These are phyloP conservation scores for Pseudococcus longispinus DNA, from an alignment of 2,888 invertebrate species.

Conservation along the genomic window DNA sequence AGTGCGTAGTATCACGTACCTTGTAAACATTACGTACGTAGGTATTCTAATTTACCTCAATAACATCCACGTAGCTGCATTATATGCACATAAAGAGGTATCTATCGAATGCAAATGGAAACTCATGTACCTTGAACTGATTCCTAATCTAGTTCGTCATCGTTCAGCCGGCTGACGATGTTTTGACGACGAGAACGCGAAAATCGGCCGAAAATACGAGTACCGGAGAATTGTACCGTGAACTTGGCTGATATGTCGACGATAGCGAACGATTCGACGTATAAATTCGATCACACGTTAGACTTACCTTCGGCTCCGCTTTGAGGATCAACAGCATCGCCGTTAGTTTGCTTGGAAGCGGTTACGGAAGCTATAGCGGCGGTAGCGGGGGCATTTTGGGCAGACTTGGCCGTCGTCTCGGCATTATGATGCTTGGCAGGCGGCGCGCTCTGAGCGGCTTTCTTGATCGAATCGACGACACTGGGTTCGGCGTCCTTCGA, in stretches of 20 bases:
- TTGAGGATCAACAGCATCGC: constrained; percentile 37
- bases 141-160: not conserved
- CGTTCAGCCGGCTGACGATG: not conserved
- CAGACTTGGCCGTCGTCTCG: not conserved
- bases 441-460: not conserved
- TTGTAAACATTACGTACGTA: not conserved
- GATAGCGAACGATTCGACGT: not conserved
- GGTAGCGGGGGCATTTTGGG: not conserved
- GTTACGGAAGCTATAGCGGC: not conserved
- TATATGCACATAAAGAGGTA: not conserved
- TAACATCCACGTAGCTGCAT: not conserved
- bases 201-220: not conserved
- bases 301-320: constrained; percentile 36
- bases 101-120: not conserved
- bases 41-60: not conserved
- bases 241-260: not conserved
- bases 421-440: not conserved
- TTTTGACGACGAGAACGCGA: not conserved
- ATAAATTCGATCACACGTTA: not conserved
- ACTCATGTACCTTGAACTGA: not conserved
- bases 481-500: constrained; percentile 3
- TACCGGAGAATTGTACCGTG: not conserved
- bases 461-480: not conserved
- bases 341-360: constrained; percentile 44
- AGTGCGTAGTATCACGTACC: not conserved